These are phyloP conservation scores for Bambusicola thoracicus DNA, from an alignment of 2,113 vertebrate species.

Conservation along the genomic window DNA sequence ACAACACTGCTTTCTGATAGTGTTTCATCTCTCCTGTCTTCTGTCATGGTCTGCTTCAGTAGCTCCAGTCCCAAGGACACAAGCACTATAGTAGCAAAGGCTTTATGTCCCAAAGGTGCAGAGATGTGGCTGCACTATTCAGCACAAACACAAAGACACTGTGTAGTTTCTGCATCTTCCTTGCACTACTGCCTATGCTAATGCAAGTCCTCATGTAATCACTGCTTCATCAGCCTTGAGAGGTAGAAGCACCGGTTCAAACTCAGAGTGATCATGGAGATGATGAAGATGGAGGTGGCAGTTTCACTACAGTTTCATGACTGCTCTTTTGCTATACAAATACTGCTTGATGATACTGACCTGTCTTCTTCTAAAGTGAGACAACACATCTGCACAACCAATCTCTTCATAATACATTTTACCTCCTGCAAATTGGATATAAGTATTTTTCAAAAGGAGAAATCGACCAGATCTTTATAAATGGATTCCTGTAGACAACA, in stretches of 20 bases:
- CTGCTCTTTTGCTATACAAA: neutral
- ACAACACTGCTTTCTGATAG: neutral
- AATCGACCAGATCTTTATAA: slow-evolving; percentile 30
- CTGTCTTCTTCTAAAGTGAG: neutral
- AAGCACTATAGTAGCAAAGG: neutral
- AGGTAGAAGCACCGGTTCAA: neutral
- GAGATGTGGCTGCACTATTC: neutral
- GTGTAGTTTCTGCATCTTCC: neutral
- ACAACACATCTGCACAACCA: slow-evolving; percentile 14
- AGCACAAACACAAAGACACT: neutral
- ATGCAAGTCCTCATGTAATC: neutral
- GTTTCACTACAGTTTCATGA: neutral
- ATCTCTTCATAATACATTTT: slow-evolving; percentile 47
- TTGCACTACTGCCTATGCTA: neutral
- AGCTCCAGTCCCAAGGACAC: neutral
- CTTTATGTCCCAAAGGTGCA: neutral
- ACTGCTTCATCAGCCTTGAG: accelerated
- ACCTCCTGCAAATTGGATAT: neutral
- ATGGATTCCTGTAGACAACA: slow-evolving; percentile 13
- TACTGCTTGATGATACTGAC: slow-evolving; percentile 18
- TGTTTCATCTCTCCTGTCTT: neutral
- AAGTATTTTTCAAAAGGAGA: neutral
- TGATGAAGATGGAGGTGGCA: neutral
- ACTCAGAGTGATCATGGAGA: neutral
- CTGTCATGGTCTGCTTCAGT: neutral